Evolutionary conservation across 2,797 vertebrate genomes (phyloP).

Genomic region (Petrocephalus schoutedeni): DNA sequence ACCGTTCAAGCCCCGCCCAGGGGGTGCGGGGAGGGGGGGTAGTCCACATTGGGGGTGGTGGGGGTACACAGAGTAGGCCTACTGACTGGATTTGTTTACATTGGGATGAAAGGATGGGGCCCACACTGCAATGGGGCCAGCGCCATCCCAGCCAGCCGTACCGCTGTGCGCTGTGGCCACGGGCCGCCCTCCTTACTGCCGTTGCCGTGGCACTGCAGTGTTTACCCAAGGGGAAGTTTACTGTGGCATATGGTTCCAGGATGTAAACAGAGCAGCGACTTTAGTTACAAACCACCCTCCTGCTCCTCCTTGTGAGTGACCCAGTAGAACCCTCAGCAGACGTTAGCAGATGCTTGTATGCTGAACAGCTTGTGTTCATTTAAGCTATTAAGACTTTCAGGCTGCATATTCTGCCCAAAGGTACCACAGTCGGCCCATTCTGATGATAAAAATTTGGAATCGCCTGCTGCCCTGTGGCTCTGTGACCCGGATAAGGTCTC

Average conservation of each 20-base stretch:
- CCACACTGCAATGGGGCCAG: background rate
- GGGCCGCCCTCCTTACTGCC: background rate
- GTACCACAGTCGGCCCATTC: background rate
- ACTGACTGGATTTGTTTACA: background rate
- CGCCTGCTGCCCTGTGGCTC: background rate
- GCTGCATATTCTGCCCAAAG: background rate
- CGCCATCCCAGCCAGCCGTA: background rate
- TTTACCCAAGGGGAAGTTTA: background rate
- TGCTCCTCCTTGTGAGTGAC: background rate
- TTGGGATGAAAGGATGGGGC: conserved; percentile 5
- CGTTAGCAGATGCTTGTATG: background rate
- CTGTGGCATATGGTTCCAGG: background rate
- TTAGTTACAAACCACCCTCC: background rate
- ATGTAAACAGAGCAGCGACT: background rate
- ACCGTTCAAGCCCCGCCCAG: background rate
- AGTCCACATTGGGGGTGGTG: background rate
- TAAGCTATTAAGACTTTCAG: background rate
- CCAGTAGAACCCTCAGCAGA: background rate
- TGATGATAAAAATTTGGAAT: background rate
- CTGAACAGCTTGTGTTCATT: background rate
- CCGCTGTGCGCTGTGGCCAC: background rate
- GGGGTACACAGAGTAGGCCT: background rate
- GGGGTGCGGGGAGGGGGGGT: too few relatives aligned
- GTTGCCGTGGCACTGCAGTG: background rate
- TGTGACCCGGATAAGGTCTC: background rate